Conservation (phyloP, 2,113 vertebrate genomes). For the Thamnophis sirtalis region DNA sequence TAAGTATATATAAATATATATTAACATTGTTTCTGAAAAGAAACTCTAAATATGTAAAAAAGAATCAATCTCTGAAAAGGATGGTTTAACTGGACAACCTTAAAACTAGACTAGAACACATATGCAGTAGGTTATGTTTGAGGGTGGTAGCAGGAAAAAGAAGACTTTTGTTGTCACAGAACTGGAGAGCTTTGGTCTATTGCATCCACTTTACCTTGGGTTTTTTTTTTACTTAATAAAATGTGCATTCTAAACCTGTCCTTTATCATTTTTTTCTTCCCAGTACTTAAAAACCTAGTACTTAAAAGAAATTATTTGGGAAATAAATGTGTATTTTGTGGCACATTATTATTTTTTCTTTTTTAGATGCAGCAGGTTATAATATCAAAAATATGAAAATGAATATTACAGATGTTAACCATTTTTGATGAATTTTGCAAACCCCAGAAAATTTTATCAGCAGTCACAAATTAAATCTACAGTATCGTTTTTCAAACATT, state of each 20-base stretch:
- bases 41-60: conserved; percentile 77
- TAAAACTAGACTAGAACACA: conserved; percentile 62
- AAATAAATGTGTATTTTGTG: background rate
- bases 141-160: conserved; percentile 57
- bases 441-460: background rate
- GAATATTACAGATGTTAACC: background rate
- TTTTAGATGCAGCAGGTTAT: background rate
- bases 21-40: conserved; percentile 68
- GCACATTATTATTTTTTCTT: background rate
- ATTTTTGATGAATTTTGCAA: background rate
- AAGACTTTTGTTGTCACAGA: conserved; percentile 62
- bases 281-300: background rate
- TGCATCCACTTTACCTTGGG: conserved; percentile 51
- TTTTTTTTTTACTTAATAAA: conserved; percentile 81
- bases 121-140: conserved; percentile 51
- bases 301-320: background rate
- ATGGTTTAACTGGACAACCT: conserved; percentile 74
- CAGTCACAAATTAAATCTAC: background rate
- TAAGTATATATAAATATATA: conserved; percentile 28
- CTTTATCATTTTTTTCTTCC: background rate
- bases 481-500: background rate
- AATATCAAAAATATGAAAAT: background rate
- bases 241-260: conserved; percentile 71
- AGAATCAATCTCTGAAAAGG: conserved; percentile 65
- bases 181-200: conserved; percentile 62